Evolutionary conservation across 1,140 invertebrate species (phyloP), one percentile per base, ranked within the genome.

Genomic region (Drosophila parabipectinata): DNA sequence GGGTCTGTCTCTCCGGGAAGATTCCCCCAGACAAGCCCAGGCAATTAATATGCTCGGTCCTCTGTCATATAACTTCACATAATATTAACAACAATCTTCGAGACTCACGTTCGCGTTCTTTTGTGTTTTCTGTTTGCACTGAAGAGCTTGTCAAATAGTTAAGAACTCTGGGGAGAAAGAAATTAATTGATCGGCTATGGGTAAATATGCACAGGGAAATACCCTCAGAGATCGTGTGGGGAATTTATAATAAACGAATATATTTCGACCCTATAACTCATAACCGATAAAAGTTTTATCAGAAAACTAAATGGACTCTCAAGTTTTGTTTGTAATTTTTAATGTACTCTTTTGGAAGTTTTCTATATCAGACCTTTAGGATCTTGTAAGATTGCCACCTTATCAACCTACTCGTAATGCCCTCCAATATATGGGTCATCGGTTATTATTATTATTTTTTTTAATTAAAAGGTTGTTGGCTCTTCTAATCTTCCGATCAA

Each of bases 81-180:
- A 45, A 75, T 79, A 60, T 75, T 37, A 56, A 53, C 47, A 60
- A 52, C 50, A 66, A 67, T 74, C 54, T 59, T 54, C 14, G 34
- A 55, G 59, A 21, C 77, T 80, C 80, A 84, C 72, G 72, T 76
- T 79, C 50, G 7, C 44, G 69, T 74, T 73, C 53, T 30, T 37
- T 50, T 45, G 50, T 53, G 57, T 44, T 44, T 41, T 44, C 15
- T 44, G 59, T 32, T 12, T 60, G 62, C 44, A 34, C 34, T 74
- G 72, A 80, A 80, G 81, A 84, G 81, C 77, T 84, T 74, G 73
- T 85, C 81, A 81, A 80, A 77, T 80, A 73, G 55, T 73, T 69
- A 28, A 44, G 34, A 73, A 60, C 48, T 26, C 1, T 24, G 67
- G 34, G 44, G 41, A 61, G 55, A 71, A 57, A 37, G 58, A 77